A percentile compares a stretch with the other conserved stretches of the same genome.
Conservation (phyloP, 1,140 invertebrate species). For the Danaus melanippus region DNA sequence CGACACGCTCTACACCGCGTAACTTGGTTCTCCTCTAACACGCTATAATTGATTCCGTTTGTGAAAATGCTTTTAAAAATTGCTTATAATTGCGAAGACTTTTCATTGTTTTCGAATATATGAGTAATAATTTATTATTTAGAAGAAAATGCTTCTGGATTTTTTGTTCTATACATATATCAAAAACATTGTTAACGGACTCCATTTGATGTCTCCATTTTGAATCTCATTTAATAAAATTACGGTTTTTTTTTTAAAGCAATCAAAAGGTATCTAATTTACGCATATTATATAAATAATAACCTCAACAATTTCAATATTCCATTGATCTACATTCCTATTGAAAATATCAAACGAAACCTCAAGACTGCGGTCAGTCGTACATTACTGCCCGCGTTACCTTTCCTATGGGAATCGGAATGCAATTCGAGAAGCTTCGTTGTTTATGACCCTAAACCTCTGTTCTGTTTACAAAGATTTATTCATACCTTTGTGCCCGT, state of each 20-base stretch:
- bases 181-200: too few relatives aligned
- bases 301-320: slow-evolving; percentile 5
- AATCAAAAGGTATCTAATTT: too few relatives aligned
- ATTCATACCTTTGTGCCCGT: slow-evolving; percentile 14
- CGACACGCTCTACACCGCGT: slow-evolving; percentile 23
- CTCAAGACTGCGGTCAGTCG: slow-evolving; percentile 22
- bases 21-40: slow-evolving; percentile 9
- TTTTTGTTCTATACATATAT: slow-evolving; percentile 5
- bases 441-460: slow-evolving; percentile 18
- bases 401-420: slow-evolving; percentile 24
- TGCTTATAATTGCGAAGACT: neutral
- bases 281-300: too few relatives aligned
- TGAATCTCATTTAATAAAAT: too few relatives aligned
- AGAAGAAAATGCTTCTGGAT: slow-evolving; percentile 2
- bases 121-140: neutral
- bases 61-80: slow-evolving; percentile 7
- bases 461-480: slow-evolving; percentile 17
- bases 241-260: too few relatives aligned
- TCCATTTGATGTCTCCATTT: too few relatives aligned
- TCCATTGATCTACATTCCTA: slow-evolving; percentile 15
- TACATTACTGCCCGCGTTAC: slow-evolving; percentile 19
- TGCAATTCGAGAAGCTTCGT: slow-evolving; percentile 21
- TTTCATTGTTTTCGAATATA: too few relatives aligned
- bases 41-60: slow-evolving; percentile 16
- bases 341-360: slow-evolving; percentile 12